A percentile compares a stretch with the other conserved stretches of the same genome.
Conservation (phyloP, 1,140 invertebrate species). For the Drosophila bocki region DNA sequence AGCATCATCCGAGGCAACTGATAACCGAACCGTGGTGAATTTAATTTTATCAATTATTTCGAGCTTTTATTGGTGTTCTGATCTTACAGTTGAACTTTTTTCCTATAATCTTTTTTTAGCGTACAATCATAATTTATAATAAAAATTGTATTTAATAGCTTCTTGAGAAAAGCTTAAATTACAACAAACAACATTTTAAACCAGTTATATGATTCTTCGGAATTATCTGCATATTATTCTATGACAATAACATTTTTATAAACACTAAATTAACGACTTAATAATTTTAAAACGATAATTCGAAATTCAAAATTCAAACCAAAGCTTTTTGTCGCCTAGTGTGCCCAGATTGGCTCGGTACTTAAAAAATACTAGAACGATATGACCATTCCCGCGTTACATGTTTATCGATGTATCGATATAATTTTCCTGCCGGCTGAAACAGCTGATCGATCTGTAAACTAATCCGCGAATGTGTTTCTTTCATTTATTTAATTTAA, state of each 20-base stretch:
- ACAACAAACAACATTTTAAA: too few relatives aligned
- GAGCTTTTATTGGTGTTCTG: neutral
- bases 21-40: neutral
- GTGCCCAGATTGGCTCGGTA: neutral
- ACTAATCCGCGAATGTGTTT: neutral
- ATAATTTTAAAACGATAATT: neutral
- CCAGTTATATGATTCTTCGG: too few relatives aligned
- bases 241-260: neutral
- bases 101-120: too few relatives aligned
- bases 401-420: neutral
- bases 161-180: too few relatives aligned
- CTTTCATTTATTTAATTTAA: neutral
- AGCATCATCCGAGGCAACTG: neutral
- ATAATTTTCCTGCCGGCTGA: neutral
- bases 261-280: neutral
- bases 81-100: neutral
- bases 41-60: neutral
- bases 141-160: too few relatives aligned
- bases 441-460: constrained; percentile 2
- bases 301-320: neutral
- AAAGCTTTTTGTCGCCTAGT: neutral
- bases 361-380: neutral
- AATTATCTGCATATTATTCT: neutral
- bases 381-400: neutral
- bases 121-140: too few relatives aligned